Evolutionary conservation across 2,888 invertebrate genomes (phyloP).

Genomic region (Agrotis clavis): DNA sequence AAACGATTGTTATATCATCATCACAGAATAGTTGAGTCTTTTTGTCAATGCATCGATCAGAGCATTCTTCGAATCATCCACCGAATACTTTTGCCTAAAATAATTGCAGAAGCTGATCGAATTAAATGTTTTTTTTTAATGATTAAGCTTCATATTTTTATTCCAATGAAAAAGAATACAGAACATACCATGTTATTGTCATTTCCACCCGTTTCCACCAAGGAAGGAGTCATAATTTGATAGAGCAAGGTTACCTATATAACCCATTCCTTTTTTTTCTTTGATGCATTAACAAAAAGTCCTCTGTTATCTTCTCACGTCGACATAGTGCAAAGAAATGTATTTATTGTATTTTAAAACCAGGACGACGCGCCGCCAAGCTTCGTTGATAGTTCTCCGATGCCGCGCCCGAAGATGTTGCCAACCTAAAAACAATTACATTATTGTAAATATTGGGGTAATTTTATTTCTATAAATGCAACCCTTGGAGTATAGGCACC

Average conservation of each 20-base stretch:
- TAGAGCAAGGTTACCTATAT: not conserved
- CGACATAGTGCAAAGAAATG: slow-evolving; percentile 78
- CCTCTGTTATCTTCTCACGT: slow-evolving; percentile 75
- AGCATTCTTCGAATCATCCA: not conserved
- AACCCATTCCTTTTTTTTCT: not conserved
- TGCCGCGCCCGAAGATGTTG: slow-evolving; percentile 97
- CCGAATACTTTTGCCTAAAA: slow-evolving; percentile 2
- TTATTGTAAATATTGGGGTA: not conserved
- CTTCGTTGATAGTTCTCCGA: slow-evolving; percentile 97
- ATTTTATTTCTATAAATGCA: not conserved
- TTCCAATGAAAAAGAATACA: slow-evolving; percentile 17
- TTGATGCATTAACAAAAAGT: slow-evolving; percentile 76
- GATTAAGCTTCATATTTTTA: slow-evolving; percentile 11
- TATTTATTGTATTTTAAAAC: slow-evolving; percentile 91
- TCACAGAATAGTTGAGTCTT: slow-evolving; percentile 82
- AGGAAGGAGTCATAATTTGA: not conserved
- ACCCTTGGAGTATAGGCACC: not conserved
- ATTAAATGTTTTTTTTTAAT: slow-evolving; percentile 3
- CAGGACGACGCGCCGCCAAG: slow-evolving; percentile 96
- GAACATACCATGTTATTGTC: slow-evolving; percentile 39
- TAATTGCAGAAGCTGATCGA: not conserved
- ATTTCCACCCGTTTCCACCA: slow-evolving; percentile 19
- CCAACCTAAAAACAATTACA: slow-evolving; percentile 92
- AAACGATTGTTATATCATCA: slow-evolving; percentile 79
- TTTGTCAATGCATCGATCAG: slow-evolving; percentile 72